phyloP scores from a whole-genome alignment of 2,113 vertebrate genomes.

The Callocephalon fimbriatum region DNA sequence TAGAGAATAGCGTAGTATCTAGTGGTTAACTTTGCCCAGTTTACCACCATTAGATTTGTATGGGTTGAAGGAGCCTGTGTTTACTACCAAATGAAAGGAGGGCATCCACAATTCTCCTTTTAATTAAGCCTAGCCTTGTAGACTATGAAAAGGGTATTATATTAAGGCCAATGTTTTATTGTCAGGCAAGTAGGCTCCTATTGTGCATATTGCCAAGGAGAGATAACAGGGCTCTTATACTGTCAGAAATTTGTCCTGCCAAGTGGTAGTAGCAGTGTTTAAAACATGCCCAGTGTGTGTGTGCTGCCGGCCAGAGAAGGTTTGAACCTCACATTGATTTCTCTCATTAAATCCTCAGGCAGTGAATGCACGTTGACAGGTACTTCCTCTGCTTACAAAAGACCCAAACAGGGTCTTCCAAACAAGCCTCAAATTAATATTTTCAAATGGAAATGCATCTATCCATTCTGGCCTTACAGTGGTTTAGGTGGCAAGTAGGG shows the following conservation, averaged over 20 bases:
- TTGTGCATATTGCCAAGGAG: constrained; percentile 50
- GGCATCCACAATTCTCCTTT: constrained; percentile 53
- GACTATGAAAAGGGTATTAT: constrained; percentile 35
- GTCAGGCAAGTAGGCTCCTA: constrained; percentile 10
- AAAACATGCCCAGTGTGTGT: constrained; percentile 2
- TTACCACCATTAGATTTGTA: constrained; percentile 29
- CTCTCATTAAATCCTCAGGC: background rate
- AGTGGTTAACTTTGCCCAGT: background rate
- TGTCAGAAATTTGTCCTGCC: constrained; percentile 49
- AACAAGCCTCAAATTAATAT: background rate
- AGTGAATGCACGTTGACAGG: background rate
- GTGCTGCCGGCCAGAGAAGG: constrained; percentile 33
- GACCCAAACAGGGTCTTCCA: background rate
- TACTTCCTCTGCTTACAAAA: constrained; percentile 40
- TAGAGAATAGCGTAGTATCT: background rate
- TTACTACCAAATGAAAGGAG: constrained; percentile 50
- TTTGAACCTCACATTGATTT: constrained; percentile 38
- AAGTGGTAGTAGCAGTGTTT: constrained; percentile 38
- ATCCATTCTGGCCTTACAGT: background rate
- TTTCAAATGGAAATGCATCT: background rate
- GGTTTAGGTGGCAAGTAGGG: background rate
- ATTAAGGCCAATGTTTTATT: constrained; percentile 36
- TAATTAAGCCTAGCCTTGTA: constrained; percentile 48
- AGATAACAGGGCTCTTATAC: constrained; percentile 51
- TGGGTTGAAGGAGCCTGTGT: constrained; percentile 37